phyloP scores from a whole-genome alignment of 2,888 invertebrate species.

The Machimus atricapillus region DNA sequence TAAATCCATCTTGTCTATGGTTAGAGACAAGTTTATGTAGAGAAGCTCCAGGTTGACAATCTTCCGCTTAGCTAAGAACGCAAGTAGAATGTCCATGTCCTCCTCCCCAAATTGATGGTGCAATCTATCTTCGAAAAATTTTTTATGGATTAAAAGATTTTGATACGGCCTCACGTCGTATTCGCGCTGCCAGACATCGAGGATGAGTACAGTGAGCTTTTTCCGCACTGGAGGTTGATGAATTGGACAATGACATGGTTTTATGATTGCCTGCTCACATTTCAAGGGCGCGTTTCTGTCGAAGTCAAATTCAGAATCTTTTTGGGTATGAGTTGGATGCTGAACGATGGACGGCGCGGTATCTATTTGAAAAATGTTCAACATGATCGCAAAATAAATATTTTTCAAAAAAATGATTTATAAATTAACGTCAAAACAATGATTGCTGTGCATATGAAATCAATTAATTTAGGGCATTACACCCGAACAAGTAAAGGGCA shows the following conservation, averaged over 20 bases:
- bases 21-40: conserved; percentile 16
- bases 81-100: conserved; percentile 54
- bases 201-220: conserved; percentile 50
- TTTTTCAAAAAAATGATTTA: background rate
- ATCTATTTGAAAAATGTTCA: background rate
- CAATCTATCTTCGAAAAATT: conserved; percentile 54
- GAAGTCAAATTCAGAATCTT: background rate
- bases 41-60: conserved; percentile 37
- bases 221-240: background rate
- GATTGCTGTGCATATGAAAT: background rate
- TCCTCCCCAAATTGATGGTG: conserved; percentile 49
- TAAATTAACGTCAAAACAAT: background rate
- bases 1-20: conserved; percentile 42
- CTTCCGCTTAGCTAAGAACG: conserved; percentile 50
- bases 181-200: conserved; percentile 60
- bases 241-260: conserved; percentile 34
- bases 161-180: conserved; percentile 56
- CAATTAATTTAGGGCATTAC: background rate
- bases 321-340: background rate
- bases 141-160: conserved; percentile 53
- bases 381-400: background rate
- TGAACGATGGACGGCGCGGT: background rate
- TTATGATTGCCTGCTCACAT: background rate
- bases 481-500: too few species aligned
- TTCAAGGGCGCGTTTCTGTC: background rate